These are phyloP conservation scores for Sitobion miscanthi DNA, from an alignment of 1,140 invertebrate species.

Conservation along the genomic window DNA sequence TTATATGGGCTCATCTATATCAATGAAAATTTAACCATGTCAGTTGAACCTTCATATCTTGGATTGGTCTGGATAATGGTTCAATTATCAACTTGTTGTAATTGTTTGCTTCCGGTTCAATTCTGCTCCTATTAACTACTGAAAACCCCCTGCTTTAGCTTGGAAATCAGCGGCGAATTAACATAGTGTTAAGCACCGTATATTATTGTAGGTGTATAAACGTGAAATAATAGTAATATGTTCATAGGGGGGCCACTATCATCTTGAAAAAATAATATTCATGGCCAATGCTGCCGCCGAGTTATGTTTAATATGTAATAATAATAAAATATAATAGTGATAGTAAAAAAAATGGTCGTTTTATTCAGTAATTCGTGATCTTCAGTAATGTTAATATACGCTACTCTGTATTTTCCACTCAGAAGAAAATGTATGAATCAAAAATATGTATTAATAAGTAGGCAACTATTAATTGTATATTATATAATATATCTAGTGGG, in stretches of 20 bases:
- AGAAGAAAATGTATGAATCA: no score
- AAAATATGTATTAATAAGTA: no score
- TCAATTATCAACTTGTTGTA: not conserved
- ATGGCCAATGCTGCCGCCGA: not conserved
- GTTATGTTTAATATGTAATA: no score
- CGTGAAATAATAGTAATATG: not conserved
- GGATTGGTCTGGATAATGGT: not conserved
- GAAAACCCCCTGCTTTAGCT: not conserved
- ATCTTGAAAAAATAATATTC: not conserved
- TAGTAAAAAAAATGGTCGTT: no score
- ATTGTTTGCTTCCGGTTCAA: not conserved
- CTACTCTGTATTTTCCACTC: no score
- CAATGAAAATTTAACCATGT: not conserved
- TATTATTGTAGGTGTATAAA: not conserved
- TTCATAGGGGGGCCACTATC: no score
- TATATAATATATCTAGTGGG: no score
- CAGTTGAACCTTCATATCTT: not conserved
- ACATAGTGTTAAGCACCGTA: not conserved
- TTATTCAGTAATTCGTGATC: no score
- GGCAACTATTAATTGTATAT: no score
- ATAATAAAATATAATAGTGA: no score
- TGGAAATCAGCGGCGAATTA: not conserved
- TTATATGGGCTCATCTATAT: not conserved
- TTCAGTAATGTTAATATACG: no score
- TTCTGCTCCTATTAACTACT: not conserved